phyloP scores from a whole-genome alignment of 1,140 invertebrate genomes.

The Platorchestia sp. region DNA sequence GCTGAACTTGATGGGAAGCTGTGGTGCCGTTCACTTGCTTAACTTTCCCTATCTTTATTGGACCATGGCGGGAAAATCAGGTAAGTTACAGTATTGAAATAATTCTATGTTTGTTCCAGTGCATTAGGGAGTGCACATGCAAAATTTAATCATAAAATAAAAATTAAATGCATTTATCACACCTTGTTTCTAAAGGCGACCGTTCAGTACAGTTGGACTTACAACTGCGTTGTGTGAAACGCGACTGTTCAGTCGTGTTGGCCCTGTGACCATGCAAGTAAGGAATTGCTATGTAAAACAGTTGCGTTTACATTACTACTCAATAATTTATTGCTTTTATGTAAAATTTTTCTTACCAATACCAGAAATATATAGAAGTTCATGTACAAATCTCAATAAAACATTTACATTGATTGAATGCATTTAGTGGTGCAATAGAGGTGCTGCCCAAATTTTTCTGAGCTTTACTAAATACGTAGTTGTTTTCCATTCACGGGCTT shows the following conservation, averaged over 20 bases:
- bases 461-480: neutral
- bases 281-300: neutral
- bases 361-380: neutral
- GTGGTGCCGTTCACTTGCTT: no score
- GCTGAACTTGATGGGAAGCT: no score
- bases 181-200: no score
- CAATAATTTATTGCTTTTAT: conserved; percentile 1
- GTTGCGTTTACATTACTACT: neutral
- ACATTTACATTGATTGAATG: neutral
- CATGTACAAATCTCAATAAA: neutral
- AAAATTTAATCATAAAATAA: no score
- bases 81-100: no score
- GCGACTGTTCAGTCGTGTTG: neutral
- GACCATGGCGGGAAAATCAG: no score
- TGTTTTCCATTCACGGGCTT: conserved; percentile 2
- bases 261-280: neutral
- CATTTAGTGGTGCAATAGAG: neutral
- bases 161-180: no score
- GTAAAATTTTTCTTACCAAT: neutral
- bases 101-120: no score
- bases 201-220: no score
- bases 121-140: no score
- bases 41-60: no score
- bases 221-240: neutral
- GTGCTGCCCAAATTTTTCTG: conserved; percentile 13